phyloP scores from a whole-genome alignment of 2,888 invertebrate genomes.

The Euphydryas editha region DNA sequence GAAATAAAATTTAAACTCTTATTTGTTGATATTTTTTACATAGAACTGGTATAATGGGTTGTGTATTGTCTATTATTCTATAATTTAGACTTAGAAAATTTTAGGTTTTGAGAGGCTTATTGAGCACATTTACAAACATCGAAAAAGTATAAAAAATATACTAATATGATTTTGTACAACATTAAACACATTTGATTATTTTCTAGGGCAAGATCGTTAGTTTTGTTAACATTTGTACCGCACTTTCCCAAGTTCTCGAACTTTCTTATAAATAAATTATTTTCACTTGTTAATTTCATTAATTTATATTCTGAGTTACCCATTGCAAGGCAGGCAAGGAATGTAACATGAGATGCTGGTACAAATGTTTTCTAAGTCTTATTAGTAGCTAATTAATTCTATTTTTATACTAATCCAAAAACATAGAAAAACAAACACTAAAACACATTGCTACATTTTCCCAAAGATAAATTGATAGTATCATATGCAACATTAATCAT shows the following conservation, averaged over 20 bases:
- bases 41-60: background rate
- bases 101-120: background rate
- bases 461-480: constrained; percentile 4
- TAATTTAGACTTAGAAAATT: background rate
- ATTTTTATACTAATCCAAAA: constrained; percentile 8
- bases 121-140: constrained; percentile 18
- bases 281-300: too few relatives aligned
- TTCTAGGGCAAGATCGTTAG: constrained; percentile 23
- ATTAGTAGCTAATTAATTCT: constrained; percentile 14
- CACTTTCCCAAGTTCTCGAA: background rate
- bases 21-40: background rate
- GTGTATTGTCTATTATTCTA: background rate
- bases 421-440: constrained; percentile 11
- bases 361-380: constrained; percentile 15
- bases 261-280: background rate
- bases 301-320: too few relatives aligned
- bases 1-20: background rate
- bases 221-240: constrained; percentile 6
- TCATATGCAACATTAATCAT: constrained; percentile 2
- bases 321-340: constrained; percentile 17
- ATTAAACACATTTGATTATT: constrained; percentile 18
- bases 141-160: constrained; percentile 27
- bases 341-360: constrained; percentile 10
- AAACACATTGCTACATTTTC: constrained; percentile 9
- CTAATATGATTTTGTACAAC: constrained; percentile 21